Base-by-base conservation (phyloP, 2,113 vertebrate genomes). In the Cinclus mexicanus region DNA sequence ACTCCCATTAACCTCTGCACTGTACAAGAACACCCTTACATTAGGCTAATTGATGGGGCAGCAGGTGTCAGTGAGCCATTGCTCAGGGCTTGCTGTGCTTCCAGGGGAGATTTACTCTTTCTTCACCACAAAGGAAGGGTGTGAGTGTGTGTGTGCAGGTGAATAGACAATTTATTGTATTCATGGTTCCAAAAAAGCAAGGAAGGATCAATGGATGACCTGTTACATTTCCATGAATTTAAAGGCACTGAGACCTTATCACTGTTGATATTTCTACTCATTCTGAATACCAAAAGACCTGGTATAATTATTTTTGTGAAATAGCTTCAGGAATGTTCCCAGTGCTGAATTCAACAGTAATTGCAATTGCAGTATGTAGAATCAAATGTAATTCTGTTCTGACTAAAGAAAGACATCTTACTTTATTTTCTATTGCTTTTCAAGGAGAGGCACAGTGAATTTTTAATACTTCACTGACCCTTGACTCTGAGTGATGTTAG, bases 251-350 rank as follows among this genome's bases (percentile, higher is more conserved):
- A 88, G 63, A 74, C 55, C 14, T 80, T 67, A 29, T 14, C 41
- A 53, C 42, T 2, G 4, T 53, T 74, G 64, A 29, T 91, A 75
- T 55, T 96, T 79, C 68, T 86, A 46, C 68, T 83, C 15, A 8
- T 68, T 92, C 64, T 90, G 93, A 87, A 94, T 90, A 87, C 61
- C 64, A 50, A 93, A 91, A 63, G 72, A 74, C 20, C 44, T 75
- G 31, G 44, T 83, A 11, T 86, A 95, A 92, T 93, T 90, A 83
- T 92, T 95, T 92, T 86, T 68, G 52, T 90, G 79, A 94, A 96
- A 89, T 68, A 93, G 76, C 80, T 95, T 84, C 64, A 69, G 69
- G 76, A 96, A 57, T 53, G 41, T 95, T 95, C 91, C 50, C 33
- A 41, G 31, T 41, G 39, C 80, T 71, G 88, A 92, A 93, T 92